phyloP scores from a whole-genome alignment of 2,888 invertebrate genomes.

The Nomada ferruginata region DNA sequence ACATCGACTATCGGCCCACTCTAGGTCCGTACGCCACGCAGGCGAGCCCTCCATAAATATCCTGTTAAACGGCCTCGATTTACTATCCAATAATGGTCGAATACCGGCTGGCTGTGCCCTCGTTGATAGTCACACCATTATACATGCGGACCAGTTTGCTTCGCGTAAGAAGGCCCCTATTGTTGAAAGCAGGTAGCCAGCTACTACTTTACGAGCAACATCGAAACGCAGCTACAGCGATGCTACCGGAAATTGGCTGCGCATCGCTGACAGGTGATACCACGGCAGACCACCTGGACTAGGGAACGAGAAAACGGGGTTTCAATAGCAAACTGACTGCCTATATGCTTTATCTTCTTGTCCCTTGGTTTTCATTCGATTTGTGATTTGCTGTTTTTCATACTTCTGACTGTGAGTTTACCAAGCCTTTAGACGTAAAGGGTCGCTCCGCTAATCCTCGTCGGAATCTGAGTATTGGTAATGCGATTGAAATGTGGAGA shows the following conservation, averaged over 20 bases:
- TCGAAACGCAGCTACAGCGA: slow-evolving; percentile 10
- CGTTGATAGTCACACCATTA: slow-evolving; percentile 73
- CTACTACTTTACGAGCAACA: slow-evolving; percentile 65
- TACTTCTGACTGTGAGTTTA: neutral
- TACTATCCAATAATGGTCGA: slow-evolving; percentile 80
- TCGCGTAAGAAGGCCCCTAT: slow-evolving; percentile 68
- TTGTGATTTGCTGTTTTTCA: no score
- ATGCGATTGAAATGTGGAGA: no score
- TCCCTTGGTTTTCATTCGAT: neutral
- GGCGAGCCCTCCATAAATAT: slow-evolving; percentile 80
- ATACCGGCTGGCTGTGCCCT: slow-evolving; percentile 74
- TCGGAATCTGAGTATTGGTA: no score
- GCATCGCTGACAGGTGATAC: slow-evolving; percentile 54
- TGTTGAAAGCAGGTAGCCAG: slow-evolving; percentile 64
- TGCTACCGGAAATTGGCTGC: slow-evolving; percentile 67
- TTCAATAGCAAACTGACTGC: neutral
- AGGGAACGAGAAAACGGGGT: neutral
- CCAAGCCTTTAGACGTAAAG: no score
- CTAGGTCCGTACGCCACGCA: slow-evolving; percentile 65
- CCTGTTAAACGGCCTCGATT: slow-evolving; percentile 80
- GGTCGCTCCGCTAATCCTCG: no score
- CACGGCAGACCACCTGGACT: slow-evolving; percentile 21
- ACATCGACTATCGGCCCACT: slow-evolving; percentile 72
- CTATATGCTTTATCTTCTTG: neutral
- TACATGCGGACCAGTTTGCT: slow-evolving; percentile 33